These are phyloP conservation scores for Gadopsis marmoratus DNA, from an alignment of 2,797 vertebrate species.

Conservation along the genomic window DNA sequence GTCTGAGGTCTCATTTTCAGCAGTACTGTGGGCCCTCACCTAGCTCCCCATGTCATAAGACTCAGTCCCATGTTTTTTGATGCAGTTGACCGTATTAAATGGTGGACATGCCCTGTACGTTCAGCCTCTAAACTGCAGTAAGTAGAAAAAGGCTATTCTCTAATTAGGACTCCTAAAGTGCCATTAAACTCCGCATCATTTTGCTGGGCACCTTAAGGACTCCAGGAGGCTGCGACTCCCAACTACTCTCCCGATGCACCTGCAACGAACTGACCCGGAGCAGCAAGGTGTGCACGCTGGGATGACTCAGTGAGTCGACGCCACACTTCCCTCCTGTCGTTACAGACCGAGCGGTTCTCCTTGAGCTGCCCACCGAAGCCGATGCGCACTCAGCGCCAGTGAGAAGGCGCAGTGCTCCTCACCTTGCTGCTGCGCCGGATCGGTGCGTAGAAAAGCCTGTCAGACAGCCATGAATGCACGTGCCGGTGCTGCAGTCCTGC, in stretches of 20 bases:
- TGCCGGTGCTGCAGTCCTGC: slow-evolving; percentile 42
- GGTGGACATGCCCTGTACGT: neutral
- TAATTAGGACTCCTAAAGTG: neutral
- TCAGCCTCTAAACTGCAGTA: no score
- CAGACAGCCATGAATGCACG: slow-evolving; percentile 64
- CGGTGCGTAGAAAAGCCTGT: slow-evolving; percentile 61
- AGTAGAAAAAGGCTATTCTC: neutral
- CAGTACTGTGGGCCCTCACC: neutral
- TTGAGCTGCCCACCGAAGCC: neutral
- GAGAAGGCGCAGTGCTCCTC: slow-evolving; percentile 16
- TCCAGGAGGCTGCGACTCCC: neutral
- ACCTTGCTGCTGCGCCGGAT: slow-evolving; percentile 63
- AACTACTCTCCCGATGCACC: slow-evolving; percentile 15
- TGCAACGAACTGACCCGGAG: slow-evolving; percentile 26
- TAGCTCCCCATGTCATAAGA: neutral
- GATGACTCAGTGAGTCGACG: slow-evolving; percentile 14
- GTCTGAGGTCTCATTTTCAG: neutral
- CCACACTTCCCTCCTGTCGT: neutral
- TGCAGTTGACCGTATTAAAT: neutral
- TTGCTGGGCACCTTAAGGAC: slow-evolving; percentile 9
- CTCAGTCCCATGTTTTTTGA: neutral
- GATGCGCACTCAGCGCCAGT: neutral
- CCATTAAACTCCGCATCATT: neutral
- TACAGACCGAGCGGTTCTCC: neutral
- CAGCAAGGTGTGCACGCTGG: neutral